Evolutionary conservation across 2,888 invertebrate species (phyloP).

Genomic region (Oligia latruncula): DNA sequence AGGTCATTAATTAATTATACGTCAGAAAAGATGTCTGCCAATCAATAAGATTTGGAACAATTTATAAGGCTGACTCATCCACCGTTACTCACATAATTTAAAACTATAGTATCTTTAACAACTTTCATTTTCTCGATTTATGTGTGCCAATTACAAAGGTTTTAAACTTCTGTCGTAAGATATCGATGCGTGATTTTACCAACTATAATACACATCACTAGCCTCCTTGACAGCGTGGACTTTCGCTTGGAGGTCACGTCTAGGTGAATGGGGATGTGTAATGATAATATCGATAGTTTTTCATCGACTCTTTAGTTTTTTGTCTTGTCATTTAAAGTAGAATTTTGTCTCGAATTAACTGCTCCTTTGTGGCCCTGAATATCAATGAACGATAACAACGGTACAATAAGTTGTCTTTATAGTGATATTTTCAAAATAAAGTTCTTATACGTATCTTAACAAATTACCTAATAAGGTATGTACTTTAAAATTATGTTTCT

Average conservation of each 20-base stretch:
- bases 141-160: conserved; percentile 53
- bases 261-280: conserved; percentile 70
- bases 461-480: neutral
- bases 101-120: conserved; percentile 28
- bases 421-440: neutral
- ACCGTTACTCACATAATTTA: conserved; percentile 37
- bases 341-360: neutral
- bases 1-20: neutral
- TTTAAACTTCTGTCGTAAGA: conserved; percentile 37
- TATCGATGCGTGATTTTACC: conserved; percentile 48
- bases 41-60: conserved; percentile 1
- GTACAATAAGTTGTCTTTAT: neutral
- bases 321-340: neutral
- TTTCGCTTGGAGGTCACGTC: conserved; percentile 82
- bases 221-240: conserved; percentile 73
- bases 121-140: conserved; percentile 58
- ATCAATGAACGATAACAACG: neutral
- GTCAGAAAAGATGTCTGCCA: conserved; percentile 14
- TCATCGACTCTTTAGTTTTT: neutral
- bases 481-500: neutral
- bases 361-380: neutral
- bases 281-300: conserved; percentile 35
- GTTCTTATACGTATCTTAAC: too few species aligned
- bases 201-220: conserved; percentile 72
- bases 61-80: conserved; percentile 29